phyloP scores from a whole-genome alignment of 2,797 vertebrate genomes.

The Ibycter americanus region DNA sequence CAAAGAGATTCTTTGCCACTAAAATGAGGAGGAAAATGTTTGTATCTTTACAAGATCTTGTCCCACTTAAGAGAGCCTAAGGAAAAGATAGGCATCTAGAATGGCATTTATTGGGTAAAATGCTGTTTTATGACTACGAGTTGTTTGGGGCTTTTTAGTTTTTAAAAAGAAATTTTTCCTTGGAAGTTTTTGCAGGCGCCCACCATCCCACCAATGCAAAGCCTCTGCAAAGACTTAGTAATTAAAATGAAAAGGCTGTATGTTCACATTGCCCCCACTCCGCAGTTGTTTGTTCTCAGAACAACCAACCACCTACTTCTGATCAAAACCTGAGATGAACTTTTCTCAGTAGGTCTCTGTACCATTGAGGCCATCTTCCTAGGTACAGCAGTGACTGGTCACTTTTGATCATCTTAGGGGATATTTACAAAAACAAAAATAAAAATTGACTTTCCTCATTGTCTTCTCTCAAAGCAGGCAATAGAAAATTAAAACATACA shows the following conservation, averaged over 20 bases:
- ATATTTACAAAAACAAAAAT: background rate
- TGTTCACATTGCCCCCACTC: background rate
- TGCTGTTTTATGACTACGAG: constrained; percentile 5
- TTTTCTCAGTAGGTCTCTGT: background rate
- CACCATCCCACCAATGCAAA: background rate
- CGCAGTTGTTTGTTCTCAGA: background rate
- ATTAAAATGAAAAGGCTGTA: background rate
- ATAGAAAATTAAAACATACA: background rate
- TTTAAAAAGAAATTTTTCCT: background rate
- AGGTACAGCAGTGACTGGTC: rapidly evolving
- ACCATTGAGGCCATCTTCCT: background rate
- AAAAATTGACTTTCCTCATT: background rate
- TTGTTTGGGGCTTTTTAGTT: background rate
- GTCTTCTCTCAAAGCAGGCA: background rate
- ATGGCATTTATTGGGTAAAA: background rate
- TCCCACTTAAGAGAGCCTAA: background rate
- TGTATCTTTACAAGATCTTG: constrained; percentile 63
- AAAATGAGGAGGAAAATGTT: constrained; percentile 17
- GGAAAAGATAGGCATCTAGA: constrained; percentile 34
- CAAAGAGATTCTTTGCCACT: background rate
- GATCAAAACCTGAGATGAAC: background rate
- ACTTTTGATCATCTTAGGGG: background rate
- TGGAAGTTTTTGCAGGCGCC: background rate
- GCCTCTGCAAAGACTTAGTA: background rate
- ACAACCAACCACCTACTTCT: background rate